phyloP scores from a whole-genome alignment of 64 coral and sea anemone species.

The Astreopora myriophthalma region DNA sequence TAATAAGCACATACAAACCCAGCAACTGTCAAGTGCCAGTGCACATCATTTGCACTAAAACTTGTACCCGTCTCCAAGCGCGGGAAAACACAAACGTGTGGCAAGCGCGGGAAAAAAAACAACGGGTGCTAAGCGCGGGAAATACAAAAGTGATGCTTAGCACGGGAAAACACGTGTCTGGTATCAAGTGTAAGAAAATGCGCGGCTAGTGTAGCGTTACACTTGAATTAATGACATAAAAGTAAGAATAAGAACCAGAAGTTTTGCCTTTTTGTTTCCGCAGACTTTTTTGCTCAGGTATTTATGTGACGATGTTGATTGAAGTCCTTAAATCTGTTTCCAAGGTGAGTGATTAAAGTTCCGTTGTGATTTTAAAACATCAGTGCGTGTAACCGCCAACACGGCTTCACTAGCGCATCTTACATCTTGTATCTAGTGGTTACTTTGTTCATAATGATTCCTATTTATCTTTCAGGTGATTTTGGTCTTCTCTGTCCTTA shows the following conservation, averaged over 20 bases:
- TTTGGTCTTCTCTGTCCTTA: neutral
- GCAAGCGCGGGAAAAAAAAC: neutral
- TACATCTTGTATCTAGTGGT: too few relatives aligned
- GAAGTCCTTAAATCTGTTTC: slow-evolving; percentile 56
- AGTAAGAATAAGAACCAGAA: neutral
- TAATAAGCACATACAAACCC: neutral
- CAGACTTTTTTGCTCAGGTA: slow-evolving; percentile 55
- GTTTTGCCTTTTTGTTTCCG: neutral
- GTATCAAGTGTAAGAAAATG: too few relatives aligned
- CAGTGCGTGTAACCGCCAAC: neutral
- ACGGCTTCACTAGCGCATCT: too few relatives aligned
- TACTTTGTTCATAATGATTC: too few relatives aligned
- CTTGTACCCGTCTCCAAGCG: neutral
- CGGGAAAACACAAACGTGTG: neutral
- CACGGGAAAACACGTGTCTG: too few relatives aligned
- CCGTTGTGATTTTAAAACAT: neutral
- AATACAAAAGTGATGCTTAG: neutral
- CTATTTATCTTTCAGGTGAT: neutral
- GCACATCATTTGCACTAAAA: too few relatives aligned
- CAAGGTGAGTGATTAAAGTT: slow-evolving; percentile 7
- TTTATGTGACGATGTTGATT: slow-evolving; percentile 64
- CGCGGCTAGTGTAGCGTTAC: too few relatives aligned
- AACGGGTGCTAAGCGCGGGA: neutral
- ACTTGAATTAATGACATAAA: too few relatives aligned
- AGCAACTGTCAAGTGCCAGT: neutral